Evolutionary conservation across 2,113 vertebrate genomes (phyloP), one percentile per base, ranked within the genome.

Genomic region (Xiphophorus maculatus): DNA sequence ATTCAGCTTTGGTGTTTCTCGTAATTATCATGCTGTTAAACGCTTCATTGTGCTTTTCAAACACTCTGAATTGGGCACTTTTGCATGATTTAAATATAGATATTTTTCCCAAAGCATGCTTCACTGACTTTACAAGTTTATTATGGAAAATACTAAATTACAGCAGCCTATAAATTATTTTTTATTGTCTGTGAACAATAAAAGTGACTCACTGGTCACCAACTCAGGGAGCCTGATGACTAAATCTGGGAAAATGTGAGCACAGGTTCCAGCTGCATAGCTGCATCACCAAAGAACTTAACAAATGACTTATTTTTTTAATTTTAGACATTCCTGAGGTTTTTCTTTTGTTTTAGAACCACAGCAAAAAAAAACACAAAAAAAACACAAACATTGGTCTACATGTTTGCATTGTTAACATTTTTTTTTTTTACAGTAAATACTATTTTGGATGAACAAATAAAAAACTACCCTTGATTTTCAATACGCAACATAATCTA

Each of bases 121-220:
- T 86, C 83, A 71, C 22, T 64, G 65, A 33, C 66, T 22, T 65
- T 68, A 1, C 2, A 0, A 28, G 73, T 79, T 77, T 81, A 83
- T 73, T 77, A 44, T 74, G 27, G 74, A 40, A 80, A 28, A n/a
- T 29, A 37, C 33, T 65, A 54, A 28, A 66, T 69, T 60, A 62
- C 69, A 25, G 32, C 17, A 37, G 44, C 40, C 84, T 85, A 80
- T 61, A 73, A 78, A 64, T 69, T 15, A 25, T 27, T 75, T 35
- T 84, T 73, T 19, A 74, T n/a, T 80, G 79, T 37, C 58, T 69
- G 79, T 81, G 83, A 77, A 83, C 70, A 66, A 64, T 25, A 44
- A 66, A 48, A 60, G 65, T 63, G 30, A 72, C 66, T 66, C 79
- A 62, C 28, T 66, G 74, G 51, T 63, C 58, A 71, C 63, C 58